Percentiles rank a stretch among this genome's conserved stretches.
These are phyloP conservation scores for Yponomeuta malinellus DNA, from an alignment of 2,888 invertebrate species.

Conservation along the genomic window DNA sequence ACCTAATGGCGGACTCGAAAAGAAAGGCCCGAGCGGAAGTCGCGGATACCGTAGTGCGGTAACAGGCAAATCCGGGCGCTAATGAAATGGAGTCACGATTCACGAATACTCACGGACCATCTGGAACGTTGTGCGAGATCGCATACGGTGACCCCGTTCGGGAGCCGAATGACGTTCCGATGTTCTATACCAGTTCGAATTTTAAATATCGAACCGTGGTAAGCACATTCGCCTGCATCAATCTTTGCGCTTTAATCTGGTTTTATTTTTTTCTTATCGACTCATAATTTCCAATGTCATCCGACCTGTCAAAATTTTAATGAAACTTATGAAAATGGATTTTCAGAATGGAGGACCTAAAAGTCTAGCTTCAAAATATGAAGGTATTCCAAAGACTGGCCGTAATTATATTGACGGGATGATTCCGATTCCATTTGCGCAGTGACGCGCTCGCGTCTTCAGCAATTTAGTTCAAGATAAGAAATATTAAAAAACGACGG, in stretches of 20 bases:
- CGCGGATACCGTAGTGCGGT: constrained; percentile 49
- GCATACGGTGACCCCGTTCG: constrained; percentile 1
- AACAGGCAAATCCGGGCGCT: constrained; percentile 51
- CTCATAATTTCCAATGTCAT: background rate
- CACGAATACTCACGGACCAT: constrained; percentile 31
- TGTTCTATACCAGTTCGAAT: constrained; percentile 6
- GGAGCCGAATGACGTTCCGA: constrained; percentile 3
- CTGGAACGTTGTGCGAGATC: constrained; percentile 24
- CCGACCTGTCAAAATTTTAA: no score
- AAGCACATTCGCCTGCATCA: background rate
- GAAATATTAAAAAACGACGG: background rate
- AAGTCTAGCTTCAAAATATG: background rate
- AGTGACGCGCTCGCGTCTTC: background rate
- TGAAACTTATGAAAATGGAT: no score
- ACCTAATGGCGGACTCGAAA: constrained; percentile 33
- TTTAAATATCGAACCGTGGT: constrained; percentile 4
- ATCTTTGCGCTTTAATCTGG: background rate
- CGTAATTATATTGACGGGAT: background rate
- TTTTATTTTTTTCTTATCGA: background rate
- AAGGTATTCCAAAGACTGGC: no score
- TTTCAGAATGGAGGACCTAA: background rate
- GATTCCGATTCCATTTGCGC: background rate
- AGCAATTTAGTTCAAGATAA: background rate
- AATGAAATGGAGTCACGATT: constrained; percentile 57
- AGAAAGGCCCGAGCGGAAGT: constrained; percentile 48